Percentiles rank a stretch among this genome's conserved stretches.
Conservation (phyloP, 2,797 vertebrate species). For the Apogon talboti region DNA sequence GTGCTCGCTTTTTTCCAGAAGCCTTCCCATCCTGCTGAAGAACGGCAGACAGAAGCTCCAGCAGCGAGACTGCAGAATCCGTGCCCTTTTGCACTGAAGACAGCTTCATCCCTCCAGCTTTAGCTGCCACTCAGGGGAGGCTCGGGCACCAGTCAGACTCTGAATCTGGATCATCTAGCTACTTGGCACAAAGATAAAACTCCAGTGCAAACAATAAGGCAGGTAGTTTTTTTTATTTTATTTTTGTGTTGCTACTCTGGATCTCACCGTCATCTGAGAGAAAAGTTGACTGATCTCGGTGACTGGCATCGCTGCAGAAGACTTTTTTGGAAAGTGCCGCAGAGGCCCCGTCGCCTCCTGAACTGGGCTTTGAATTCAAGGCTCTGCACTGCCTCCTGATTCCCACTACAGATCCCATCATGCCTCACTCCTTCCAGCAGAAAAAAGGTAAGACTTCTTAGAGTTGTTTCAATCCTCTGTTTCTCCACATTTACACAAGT, state of each 20-base stretch:
- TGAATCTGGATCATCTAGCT: constrained; percentile 48
- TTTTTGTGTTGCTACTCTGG: constrained; percentile 30
- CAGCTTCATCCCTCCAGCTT: constrained; percentile 64
- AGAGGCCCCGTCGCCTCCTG: constrained; percentile 53
- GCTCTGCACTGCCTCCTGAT: constrained; percentile 42
- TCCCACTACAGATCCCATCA: constrained; percentile 77
- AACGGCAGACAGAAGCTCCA: constrained; percentile 61
- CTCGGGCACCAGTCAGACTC: constrained; percentile 49
- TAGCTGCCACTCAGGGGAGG: constrained; percentile 46
- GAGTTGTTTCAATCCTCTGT: constrained; percentile 11
- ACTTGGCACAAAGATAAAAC: constrained; percentile 49
- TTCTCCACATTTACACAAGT: constrained; percentile 9
- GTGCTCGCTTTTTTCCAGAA: constrained; percentile 71
- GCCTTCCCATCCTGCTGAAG: constrained; percentile 64
- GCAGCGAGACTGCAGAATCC: constrained; percentile 37
- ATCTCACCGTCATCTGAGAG: constrained; percentile 45
- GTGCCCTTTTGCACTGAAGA: constrained; percentile 54
- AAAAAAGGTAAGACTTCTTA: constrained; percentile 79
- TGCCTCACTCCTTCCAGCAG: constrained; percentile 83
- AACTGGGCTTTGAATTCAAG: constrained; percentile 55
- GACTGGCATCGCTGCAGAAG: constrained; percentile 37
- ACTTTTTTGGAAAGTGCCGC: constrained; percentile 36
- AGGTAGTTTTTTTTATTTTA: constrained; percentile 16
- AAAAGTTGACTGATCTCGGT: constrained; percentile 43
- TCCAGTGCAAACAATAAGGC: constrained; percentile 35